These are phyloP conservation scores for Chromis chromis DNA, from an alignment of 2,797 vertebrate species.

Conservation along the genomic window DNA sequence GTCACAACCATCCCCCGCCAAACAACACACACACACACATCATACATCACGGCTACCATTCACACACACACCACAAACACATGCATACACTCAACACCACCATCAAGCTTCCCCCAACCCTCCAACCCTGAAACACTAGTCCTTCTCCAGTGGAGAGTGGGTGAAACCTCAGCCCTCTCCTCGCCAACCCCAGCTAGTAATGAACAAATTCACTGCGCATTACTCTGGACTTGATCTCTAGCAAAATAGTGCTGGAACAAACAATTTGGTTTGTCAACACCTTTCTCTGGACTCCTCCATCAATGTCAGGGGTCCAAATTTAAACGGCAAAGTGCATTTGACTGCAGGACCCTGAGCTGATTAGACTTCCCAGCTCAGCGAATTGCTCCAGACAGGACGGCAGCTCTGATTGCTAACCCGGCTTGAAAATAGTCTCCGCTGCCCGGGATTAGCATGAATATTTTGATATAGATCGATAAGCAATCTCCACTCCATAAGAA, in stretches of 20 bases:
- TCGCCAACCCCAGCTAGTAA: slow-evolving; percentile 84
- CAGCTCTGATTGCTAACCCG: slow-evolving; percentile 99
- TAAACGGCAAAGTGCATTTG: slow-evolving; percentile 99
- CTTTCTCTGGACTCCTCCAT: slow-evolving; percentile 99
- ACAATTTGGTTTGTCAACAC: slow-evolving; percentile 99
- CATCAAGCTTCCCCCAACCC: slow-evolving; percentile 36
- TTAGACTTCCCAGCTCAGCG: slow-evolving; percentile 98
- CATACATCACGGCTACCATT: slow-evolving; percentile 39
- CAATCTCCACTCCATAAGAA: slow-evolving; percentile 99
- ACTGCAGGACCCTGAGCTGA: slow-evolving; percentile 99
- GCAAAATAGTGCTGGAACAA: slow-evolving; percentile 99
- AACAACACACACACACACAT: slow-evolving; percentile 37
- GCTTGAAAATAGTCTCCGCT: slow-evolving; percentile 98
- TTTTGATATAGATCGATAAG: slow-evolving; percentile 99
- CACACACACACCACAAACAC: slow-evolving; percentile 42
- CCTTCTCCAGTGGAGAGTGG: slow-evolving; percentile 51
- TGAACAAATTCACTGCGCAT: slow-evolving; percentile 99
- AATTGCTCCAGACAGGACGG: slow-evolving; percentile 99
- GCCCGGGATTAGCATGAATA: slow-evolving; percentile 99
- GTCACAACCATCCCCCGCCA: slow-evolving; percentile 66
- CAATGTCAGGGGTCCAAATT: slow-evolving; percentile 99
- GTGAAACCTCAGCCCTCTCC: slow-evolving; percentile 67
- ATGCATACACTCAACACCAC: slow-evolving; percentile 48
- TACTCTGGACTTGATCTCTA: slow-evolving; percentile 99
- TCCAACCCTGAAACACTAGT: slow-evolving; percentile 53